Base-by-base conservation (phyloP, 2,113 vertebrate genomes). In the Oriolus oriolus region DNA sequence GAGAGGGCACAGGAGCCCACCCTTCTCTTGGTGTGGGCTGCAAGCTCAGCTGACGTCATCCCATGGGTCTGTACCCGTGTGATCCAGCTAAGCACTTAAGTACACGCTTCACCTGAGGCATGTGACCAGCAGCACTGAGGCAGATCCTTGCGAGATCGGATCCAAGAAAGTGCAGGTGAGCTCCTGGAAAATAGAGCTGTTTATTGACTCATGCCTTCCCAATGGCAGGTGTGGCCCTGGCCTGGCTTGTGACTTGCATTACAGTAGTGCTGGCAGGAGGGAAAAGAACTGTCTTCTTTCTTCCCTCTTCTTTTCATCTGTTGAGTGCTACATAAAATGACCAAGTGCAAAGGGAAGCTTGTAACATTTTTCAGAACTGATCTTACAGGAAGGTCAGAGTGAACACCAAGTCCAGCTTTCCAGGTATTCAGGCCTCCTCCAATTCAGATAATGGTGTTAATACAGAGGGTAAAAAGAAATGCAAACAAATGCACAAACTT, bases 211-310 rank as follows among this genome's bases (percentile, higher is more conserved):
- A n/a, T 1, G 3, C 68, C 52, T 86, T 84, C 68, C 76, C 92
- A 84, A 78, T 11, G 83, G 85, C 86, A 96, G 96, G 95, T 64
- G 85, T 56, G 90, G 92, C 64, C 33, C 68, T 9, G 35, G 71
- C 39, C 50, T 30, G 24, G 76, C 64, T 53, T 60, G 41, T 78
- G 85, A 81, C 56, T 82, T 26, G 21, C 6, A 7, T 28, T 80
- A 70, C 70, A 80, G 63, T 23, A 47, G 42, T 59, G 68, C 41
- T 3, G 6, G 41, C 1, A 2, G 47, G 9, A 69, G 44, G n/a
- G 30, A 30, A 66, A 79, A 44, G 6, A 74, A 14, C 16, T 64
- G 47, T 45, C 56, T 88, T 26, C 18, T 69, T 73, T 61, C 59
- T 80, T 79, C 27, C 39, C 20, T n/a, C 28, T 60, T 24, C 33